A percentile compares a stretch with the other conserved stretches of the same genome.
phyloP scores from a whole-genome alignment of 2,113 vertebrate species.

The Anhinga rufa region DNA sequence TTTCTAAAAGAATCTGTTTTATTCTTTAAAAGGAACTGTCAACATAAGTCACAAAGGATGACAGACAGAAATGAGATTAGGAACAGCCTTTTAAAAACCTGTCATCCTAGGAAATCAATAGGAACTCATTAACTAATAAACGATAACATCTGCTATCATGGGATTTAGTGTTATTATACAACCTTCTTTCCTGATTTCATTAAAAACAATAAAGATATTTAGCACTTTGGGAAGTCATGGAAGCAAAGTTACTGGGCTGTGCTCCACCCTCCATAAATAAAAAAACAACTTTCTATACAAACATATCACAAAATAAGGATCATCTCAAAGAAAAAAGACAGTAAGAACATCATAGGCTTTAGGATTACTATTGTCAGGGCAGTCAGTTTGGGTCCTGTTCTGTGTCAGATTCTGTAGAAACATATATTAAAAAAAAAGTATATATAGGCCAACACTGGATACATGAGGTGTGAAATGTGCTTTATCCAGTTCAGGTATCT shows the following conservation, averaged over 20 bases:
- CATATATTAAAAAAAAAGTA: too few species aligned
- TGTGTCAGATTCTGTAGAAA: background rate
- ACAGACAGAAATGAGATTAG: constrained; percentile 31
- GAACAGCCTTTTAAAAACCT: background rate
- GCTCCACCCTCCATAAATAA: background rate
- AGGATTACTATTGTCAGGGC: background rate
- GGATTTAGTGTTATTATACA: background rate
- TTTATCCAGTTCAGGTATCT: background rate
- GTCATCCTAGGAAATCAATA: background rate
- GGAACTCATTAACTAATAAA: constrained; percentile 17
- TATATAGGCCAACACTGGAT: background rate
- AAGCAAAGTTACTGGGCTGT: background rate
- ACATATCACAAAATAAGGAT: background rate
- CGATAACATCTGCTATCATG: background rate
- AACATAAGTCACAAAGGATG: constrained; percentile 17
- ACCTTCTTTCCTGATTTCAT: background rate
- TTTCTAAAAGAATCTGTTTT: constrained; percentile 33
- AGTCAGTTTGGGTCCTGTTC: background rate
- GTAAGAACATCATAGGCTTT: background rate
- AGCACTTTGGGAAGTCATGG: background rate
- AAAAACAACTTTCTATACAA: background rate
- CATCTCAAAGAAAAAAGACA: background rate
- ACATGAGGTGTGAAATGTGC: background rate
- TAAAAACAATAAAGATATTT: background rate
- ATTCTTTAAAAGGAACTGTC: constrained; percentile 42